Evolutionary conservation across 2,113 vertebrate species (phyloP), one percentile per base, ranked within the genome.

Genomic region (Mus spicilegus): DNA sequence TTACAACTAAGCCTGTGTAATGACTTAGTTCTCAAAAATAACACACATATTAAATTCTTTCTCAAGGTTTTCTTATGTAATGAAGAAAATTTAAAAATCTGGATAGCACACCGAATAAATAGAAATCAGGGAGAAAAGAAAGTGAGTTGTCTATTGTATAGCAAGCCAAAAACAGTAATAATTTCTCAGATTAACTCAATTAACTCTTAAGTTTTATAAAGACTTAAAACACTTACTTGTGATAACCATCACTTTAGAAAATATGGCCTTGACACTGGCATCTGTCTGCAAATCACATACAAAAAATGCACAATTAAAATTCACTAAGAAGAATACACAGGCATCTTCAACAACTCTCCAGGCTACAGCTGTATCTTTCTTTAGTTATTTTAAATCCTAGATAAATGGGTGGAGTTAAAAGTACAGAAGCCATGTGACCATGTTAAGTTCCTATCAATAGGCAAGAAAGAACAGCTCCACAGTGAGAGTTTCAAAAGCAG

Each of bases 161-260:
- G 77, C 26, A 78, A 63, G 42, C 7, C 7, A 88, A 75, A 96
- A 80, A 63, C 26, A 78, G 10, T 61, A 20, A 56, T 39, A 33
- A 73, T 95, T 92, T 94, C 20, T 49, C 95, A 2, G 65, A 92
- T 87, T 72, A 91, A 42, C 42, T 94, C 51, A 96, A 61, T 92
- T 93, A 63, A 96, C 94, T 14, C 10, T 72, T 56, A 95, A 89
- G 49, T 91, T 96, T 95, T 72, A 88, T 13, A 94, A 65, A 85
- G 24, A 96, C 46, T 26, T 94, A 75, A 75, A 87, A 91, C 22
- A 99, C 99, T 99, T 99, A 99, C 99, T 99, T 98, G 99, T 99
- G 98, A 99, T 99, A 97, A 99, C 99, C 99, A 99, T 99, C 97
- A 99, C 99, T 99, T 99, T 99, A 70, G 99, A 99, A 98, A 99